Evolutionary conservation across 2,888 invertebrate genomes (phyloP).

Genomic region (Acutogordius australiensis): DNA sequence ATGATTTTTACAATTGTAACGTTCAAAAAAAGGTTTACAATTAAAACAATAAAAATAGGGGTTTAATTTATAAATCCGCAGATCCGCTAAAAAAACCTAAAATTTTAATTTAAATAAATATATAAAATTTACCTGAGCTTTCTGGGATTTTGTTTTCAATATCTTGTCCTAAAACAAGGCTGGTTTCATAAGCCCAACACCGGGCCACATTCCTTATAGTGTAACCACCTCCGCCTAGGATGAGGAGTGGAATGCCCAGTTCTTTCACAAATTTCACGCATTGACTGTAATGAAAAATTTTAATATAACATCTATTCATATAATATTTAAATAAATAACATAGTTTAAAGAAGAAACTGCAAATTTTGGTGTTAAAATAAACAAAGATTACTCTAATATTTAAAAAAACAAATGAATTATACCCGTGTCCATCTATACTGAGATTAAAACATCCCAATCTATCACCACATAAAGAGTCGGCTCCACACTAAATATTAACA

Average conservation of each 20-base stretch:
- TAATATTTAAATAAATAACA: not conserved
- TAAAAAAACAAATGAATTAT: constrained; percentile 15
- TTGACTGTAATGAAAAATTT: constrained; percentile 31
- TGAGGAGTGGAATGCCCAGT: constrained; percentile 59
- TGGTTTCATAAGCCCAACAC: constrained; percentile 96
- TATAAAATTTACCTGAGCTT: not conserved
- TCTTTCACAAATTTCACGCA: constrained; percentile 84
- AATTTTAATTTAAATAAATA: not conserved
- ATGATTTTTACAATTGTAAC: too few relatives aligned
- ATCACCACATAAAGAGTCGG: constrained; percentile 83
- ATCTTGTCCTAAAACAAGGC: constrained; percentile 48
- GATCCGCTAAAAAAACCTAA: too few relatives aligned
- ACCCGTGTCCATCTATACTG: constrained; percentile 68
- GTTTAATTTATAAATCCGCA: too few relatives aligned
- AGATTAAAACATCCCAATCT: constrained; percentile 77
- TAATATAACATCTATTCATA: not conserved
- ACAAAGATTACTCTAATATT: not conserved
- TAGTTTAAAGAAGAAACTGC: not conserved
- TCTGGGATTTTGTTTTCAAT: constrained; percentile 67
- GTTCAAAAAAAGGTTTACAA: too few relatives aligned
- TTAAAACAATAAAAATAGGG: too few relatives aligned
- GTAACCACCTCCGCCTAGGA: constrained; percentile 56
- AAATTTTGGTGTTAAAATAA: not conserved
- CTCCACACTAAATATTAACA: constrained; percentile 41
- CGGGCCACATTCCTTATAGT: constrained; percentile 80